Conservation (phyloP, 2,888 invertebrate genomes). For the Heliconius erato region DNA sequence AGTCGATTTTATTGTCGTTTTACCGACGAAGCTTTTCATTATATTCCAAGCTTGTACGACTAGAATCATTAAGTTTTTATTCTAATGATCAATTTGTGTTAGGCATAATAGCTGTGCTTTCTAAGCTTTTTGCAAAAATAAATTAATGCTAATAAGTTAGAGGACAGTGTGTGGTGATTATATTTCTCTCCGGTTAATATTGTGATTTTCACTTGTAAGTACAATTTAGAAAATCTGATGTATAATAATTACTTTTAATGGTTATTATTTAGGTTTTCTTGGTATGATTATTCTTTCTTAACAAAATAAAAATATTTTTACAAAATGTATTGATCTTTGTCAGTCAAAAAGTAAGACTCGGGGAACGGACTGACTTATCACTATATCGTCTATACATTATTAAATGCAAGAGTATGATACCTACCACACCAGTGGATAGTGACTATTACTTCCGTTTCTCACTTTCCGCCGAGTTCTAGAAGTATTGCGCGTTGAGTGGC, state of each 20-base stretch:
- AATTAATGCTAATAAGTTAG: background rate
- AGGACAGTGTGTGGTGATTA: too few species aligned
- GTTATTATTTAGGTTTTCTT: background rate
- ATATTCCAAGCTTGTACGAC: background rate
- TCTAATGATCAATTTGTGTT: constrained; percentile 5
- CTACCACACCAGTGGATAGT: too few species aligned
- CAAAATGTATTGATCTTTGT: background rate
- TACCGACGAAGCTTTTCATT: constrained; percentile 11
- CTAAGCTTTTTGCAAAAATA: constrained; percentile 8
- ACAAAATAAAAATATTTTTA: too few species aligned
- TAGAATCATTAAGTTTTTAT: constrained; percentile 24
- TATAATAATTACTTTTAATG: background rate
- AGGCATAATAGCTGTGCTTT: background rate
- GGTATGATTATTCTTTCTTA: background rate
- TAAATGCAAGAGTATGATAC: background rate
- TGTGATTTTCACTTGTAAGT: background rate
- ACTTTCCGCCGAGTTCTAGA: too few species aligned
- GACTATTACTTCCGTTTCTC: too few species aligned
- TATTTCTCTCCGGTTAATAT: background rate
- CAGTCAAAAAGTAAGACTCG: background rate
- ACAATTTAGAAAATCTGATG: background rate
- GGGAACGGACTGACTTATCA: background rate
- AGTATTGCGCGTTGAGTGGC: too few species aligned
- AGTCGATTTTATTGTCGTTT: constrained; percentile 9
- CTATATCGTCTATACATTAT: background rate